phyloP scores from a whole-genome alignment of 2,888 invertebrate genomes.

The Sthenelais limicola region DNA sequence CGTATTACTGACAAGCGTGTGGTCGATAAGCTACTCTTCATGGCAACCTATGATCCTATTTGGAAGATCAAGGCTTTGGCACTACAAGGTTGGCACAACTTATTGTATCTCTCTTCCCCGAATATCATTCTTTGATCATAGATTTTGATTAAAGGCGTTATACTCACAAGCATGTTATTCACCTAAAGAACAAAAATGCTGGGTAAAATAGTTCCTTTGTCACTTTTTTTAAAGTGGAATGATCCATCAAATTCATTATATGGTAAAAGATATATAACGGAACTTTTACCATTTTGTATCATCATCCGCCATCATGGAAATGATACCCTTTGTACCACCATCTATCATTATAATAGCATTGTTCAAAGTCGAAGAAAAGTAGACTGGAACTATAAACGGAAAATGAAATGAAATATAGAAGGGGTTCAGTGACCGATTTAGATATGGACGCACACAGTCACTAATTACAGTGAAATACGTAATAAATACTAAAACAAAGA shows the following conservation, averaged over 20 bases:
- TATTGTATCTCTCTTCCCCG: neutral
- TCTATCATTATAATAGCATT: no score
- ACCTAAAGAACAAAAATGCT: neutral
- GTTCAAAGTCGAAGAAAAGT: no score
- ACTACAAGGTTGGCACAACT: constrained; percentile 65
- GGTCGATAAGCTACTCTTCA: constrained; percentile 62
- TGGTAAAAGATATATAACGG: neutral
- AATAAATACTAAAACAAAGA: no score
- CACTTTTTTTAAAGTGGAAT: neutral
- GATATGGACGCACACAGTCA: no score
- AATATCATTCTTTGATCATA: no score
- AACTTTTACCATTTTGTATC: neutral
- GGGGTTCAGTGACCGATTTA: no score
- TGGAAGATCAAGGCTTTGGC: constrained; percentile 72
- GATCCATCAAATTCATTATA: neutral
- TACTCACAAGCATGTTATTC: neutral
- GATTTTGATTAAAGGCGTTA: no score
- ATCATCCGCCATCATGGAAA: no score
- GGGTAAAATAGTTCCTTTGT: neutral
- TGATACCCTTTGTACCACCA: no score
- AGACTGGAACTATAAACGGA: no score
- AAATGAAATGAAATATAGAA: no score
- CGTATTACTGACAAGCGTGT: constrained; percentile 65
- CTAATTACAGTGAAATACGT: no score
- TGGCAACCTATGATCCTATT: constrained; percentile 69